Conservation (phyloP, 2,797 vertebrate genomes). For the Anabacerthia variegaticeps region DNA sequence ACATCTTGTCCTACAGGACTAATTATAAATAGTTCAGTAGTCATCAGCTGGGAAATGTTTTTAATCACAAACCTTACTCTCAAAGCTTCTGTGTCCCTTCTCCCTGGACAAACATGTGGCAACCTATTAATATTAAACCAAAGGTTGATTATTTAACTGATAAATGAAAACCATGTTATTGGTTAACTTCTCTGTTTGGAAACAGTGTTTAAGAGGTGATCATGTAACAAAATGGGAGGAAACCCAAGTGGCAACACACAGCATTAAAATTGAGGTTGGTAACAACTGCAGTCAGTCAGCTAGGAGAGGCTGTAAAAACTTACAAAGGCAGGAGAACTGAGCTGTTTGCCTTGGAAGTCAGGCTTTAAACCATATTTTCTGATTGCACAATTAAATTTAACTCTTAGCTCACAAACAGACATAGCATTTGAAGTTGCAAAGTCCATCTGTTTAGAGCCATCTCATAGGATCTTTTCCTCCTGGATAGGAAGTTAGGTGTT, state of each 20-base stretch:
- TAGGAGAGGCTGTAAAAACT: background rate
- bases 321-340: background rate
- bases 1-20: background rate
- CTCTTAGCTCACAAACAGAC: constrained; percentile 5
- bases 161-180: background rate
- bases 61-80: background rate
- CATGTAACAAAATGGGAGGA: background rate
- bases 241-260: background rate
- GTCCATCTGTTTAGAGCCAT: background rate
- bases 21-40: background rate
- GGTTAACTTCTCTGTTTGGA: background rate
- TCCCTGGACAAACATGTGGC: background rate
- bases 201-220: background rate
- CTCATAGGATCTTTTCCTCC: background rate
- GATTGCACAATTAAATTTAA: constrained; percentile 37
- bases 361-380: background rate
- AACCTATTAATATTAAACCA: constrained; percentile 38
- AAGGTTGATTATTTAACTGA: constrained; percentile 3
- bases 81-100: background rate
- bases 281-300: background rate
- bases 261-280: background rate
- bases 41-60: background rate
- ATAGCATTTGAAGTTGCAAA: background rate
- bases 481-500: background rate
- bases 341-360: background rate